Evolutionary conservation across 2,113 vertebrate genomes (phyloP).

Genomic region (Hymenochirus boettgeri): DNA sequence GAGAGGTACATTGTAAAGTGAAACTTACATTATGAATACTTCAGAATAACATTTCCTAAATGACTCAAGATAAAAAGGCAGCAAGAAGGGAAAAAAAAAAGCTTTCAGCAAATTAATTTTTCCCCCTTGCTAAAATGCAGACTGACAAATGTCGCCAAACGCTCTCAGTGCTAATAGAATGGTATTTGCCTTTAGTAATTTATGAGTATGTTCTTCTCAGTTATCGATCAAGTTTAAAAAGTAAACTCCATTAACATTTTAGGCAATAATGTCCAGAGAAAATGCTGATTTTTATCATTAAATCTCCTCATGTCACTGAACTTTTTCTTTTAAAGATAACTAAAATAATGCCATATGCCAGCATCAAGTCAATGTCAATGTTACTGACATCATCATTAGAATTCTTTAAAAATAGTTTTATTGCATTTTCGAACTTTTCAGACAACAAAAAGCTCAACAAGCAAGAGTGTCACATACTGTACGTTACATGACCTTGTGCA

Average conservation of each 20-base stretch:
- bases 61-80: conserved; percentile 72
- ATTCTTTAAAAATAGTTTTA: no score
- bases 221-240: conserved; percentile 74
- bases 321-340: conserved; percentile 42
- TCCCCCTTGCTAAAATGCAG: conserved; percentile 60
- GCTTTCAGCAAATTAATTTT: conserved; percentile 77
- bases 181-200: conserved; percentile 76
- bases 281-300: conserved; percentile 63
- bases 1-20: conserved; percentile 66
- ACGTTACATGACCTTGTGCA: no score
- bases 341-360: no score
- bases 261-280: conserved; percentile 61
- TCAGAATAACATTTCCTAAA: conserved; percentile 78
- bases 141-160: conserved; percentile 69
- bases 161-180: conserved; percentile 68
- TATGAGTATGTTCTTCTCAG: conserved; percentile 68
- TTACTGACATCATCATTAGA: no score
- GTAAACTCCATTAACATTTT: conserved; percentile 77
- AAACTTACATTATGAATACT: conserved; percentile 70
- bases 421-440: no score
- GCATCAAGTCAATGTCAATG: no score
- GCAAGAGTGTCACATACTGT: no score
- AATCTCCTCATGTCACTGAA: conserved; percentile 46
- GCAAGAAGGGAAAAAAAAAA: conserved; percentile 55
- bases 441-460: no score